Evolutionary conservation across 1,140 invertebrate genomes (phyloP).

Genomic region (Drusus annulatus): DNA sequence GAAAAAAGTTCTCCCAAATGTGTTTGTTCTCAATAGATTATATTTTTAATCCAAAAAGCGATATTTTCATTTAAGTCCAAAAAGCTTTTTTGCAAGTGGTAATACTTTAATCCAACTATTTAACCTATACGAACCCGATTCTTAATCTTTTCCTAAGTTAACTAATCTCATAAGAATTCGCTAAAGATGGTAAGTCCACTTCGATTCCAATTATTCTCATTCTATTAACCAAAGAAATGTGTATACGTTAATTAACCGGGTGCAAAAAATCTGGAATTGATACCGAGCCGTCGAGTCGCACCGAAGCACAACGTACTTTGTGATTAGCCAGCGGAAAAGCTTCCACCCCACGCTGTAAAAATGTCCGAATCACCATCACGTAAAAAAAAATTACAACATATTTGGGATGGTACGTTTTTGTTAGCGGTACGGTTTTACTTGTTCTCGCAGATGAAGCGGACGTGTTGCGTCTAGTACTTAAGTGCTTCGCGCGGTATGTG

Average conservation of each 20-base stretch:
- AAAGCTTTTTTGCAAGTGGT: no score
- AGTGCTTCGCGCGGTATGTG: constrained; percentile 46
- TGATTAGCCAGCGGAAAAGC: background rate
- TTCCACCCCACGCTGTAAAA: background rate
- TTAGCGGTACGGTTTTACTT: background rate
- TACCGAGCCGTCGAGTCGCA: constrained; percentile 20
- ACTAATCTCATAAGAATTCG: no score
- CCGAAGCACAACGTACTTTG: constrained; percentile 22
- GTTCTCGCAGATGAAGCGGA: background rate
- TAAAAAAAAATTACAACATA: background rate
- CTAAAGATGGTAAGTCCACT: background rate
- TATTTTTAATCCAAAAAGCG: no score
- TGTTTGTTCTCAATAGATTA: no score
- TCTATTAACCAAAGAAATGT: constrained; percentile 43
- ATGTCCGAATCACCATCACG: background rate
- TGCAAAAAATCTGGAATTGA: constrained; percentile 41
- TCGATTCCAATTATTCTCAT: constrained; percentile 28
- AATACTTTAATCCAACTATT: no score
- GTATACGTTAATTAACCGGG: constrained; percentile 40
- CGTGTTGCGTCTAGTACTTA: background rate
- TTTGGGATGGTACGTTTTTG: background rate
- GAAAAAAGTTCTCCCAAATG: no score
- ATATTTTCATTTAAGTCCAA: no score
- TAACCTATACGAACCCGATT: no score
- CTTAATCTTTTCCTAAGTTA: no score